A percentile compares a stretch with the other conserved stretches of the same genome.
Evolutionary conservation across 1,140 invertebrate genomes (phyloP).

Genomic region (Drosophila lacertosa): DNA sequence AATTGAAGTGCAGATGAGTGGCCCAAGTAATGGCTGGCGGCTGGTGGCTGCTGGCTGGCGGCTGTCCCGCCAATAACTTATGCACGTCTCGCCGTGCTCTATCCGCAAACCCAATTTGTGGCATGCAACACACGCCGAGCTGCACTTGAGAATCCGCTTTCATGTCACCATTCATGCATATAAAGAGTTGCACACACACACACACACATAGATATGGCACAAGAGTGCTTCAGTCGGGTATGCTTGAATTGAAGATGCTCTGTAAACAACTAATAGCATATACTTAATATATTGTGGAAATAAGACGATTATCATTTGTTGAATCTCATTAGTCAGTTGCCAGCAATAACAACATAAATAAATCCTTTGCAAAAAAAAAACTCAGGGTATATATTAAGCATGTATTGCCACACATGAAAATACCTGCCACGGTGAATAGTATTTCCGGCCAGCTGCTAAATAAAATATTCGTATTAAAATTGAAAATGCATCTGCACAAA

Average conservation of each 20-base stretch:
- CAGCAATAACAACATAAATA: no score
- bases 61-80: slow-evolving; percentile 56
- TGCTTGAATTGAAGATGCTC: no score
- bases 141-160: slow-evolving; percentile 41
- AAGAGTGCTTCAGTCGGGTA: not conserved
- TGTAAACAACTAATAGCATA: no score
- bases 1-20: slow-evolving; percentile 76
- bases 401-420: slow-evolving; percentile 38
- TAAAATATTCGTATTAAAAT: slow-evolving; percentile 47
- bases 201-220: not conserved
- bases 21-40: slow-evolving; percentile 10
- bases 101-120: slow-evolving; percentile 72
- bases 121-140: slow-evolving; percentile 18
- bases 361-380: no score
- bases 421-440: slow-evolving; percentile 50
- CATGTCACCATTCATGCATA: slow-evolving; percentile 56
- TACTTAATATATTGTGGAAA: no score
- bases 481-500: slow-evolving; percentile 30
- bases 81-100: slow-evolving; percentile 49
- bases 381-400: no score
- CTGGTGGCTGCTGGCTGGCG: no score
- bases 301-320: no score
- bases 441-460: slow-evolving; percentile 48
- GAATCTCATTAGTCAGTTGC: no score
- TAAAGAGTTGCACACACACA: slow-evolving; percentile 45